Base-by-base conservation (phyloP, 2,888 invertebrate genomes). In the Eristalis intricaria region DNA sequence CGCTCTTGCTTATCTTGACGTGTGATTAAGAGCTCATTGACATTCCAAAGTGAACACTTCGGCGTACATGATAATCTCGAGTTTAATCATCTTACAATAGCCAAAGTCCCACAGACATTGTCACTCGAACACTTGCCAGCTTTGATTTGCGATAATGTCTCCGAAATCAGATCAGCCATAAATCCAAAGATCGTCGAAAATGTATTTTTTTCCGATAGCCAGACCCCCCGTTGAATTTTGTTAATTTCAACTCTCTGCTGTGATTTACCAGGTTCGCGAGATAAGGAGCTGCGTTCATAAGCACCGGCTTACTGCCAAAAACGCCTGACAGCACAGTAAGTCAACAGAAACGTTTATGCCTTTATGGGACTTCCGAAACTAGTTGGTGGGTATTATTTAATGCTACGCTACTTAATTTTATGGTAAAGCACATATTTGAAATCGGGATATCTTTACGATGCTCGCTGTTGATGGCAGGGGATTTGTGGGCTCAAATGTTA, bases 261-360 rank as follows among this genome's bases (percentile, higher is more conserved):
- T 50, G 19, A 8, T 8, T 19, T 71, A 8, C 1, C 1, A 13
- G 11, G 13, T 32, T 29, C 10, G 29, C 13, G 29, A 26, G 61
- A 61, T 61, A 71, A 71, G 23, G 35, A 1, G 5, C 19, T n/a
- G n/a, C 4, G 11, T 69, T 23, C 40, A n/a, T 58, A 58, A 65
- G 19, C n/a, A 29, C 1, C 19, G 22, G 29, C 61, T 15, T 3
- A 11, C 26, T 40, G 61, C 71, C 61, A 61, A 61, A 70, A 65
- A 40, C 40, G 61, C 10, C 8, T 43, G 23, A 26, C 23, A 38
- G 22, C 13, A 4, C 29, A 40, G 29, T 26, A 40, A 71, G 61
- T 61, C 71, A 71, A 71, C 61, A 71, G 29, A 43, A 26, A n/a
- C 63, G 71, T 63, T 71, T 71, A 61, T 40, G n/a, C 61, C n/a